Evolutionary conservation across 64 coral and sea anemone species (phyloP).

Genomic region (Hydrozoanthus tunicans): DNA sequence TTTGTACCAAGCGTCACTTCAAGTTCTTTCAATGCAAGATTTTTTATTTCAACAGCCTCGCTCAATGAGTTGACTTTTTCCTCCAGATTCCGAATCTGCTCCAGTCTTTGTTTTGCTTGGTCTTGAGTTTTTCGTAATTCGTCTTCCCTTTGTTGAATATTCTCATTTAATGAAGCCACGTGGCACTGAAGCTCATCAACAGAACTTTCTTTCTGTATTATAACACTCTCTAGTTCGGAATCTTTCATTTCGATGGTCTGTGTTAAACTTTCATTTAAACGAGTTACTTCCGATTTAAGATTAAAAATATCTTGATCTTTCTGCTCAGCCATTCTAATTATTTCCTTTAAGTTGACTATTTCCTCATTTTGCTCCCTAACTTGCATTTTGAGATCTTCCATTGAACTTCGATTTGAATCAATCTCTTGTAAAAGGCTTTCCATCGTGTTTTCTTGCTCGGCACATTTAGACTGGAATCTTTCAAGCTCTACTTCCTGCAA

Average conservation of each 20-base stretch:
- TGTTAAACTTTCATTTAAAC: slow-evolving; percentile 23
- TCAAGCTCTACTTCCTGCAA: slow-evolving; percentile 22
- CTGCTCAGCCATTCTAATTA: background rate
- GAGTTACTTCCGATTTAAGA: slow-evolving; percentile 40
- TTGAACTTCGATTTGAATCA: background rate
- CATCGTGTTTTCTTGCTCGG: slow-evolving; percentile 49
- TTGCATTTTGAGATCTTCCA: slow-evolving; percentile 38
- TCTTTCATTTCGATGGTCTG: slow-evolving; percentile 58
- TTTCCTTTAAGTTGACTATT: slow-evolving; percentile 8
- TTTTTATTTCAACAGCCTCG: slow-evolving; percentile 57
- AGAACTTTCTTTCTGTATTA: slow-evolving; percentile 39
- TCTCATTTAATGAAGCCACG: slow-evolving; percentile 59
- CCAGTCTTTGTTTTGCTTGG: slow-evolving; percentile 24
- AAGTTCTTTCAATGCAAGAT: slow-evolving; percentile 59
- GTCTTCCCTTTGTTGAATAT: slow-evolving; percentile 59
- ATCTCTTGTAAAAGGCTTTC: slow-evolving; percentile 40
- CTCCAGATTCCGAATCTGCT: slow-evolving; percentile 51
- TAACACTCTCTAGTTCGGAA: slow-evolving; percentile 55
- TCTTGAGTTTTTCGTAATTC: slow-evolving; percentile 54
- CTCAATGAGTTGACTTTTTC: slow-evolving; percentile 47
- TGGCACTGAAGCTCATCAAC: slow-evolving; percentile 49
- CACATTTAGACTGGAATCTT: slow-evolving; percentile 37
- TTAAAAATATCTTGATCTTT: slow-evolving; percentile 49
- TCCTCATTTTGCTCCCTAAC: slow-evolving; percentile 26
- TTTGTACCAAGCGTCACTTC: slow-evolving; percentile 47